Conservation (phyloP, 2,888 invertebrate genomes). For the Coleophora flavipennella region DNA sequence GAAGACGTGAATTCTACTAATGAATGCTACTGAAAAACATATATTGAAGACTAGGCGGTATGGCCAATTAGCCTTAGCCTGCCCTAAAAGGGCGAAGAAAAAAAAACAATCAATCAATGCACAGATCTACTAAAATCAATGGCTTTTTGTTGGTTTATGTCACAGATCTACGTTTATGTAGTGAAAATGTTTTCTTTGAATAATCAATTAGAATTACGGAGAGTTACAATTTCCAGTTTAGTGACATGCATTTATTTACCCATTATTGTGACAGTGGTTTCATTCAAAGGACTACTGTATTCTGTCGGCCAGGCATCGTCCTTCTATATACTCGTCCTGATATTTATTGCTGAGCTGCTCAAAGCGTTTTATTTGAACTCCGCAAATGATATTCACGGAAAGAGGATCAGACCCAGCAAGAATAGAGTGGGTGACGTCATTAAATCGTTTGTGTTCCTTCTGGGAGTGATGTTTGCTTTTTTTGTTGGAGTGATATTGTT, state of each 20-base stretch:
- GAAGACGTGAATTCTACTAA: too few species aligned
- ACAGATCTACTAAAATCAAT: too few species aligned
- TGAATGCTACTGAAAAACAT: too few species aligned
- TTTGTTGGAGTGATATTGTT: conserved; percentile 76
- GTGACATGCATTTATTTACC: conserved; percentile 77
- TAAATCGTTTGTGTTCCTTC: conserved; percentile 58
- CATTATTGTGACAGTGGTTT: conserved; percentile 68
- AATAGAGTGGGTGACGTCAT: conserved; percentile 60
- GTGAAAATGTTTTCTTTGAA: conserved; percentile 47
- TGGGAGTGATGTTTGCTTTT: conserved; percentile 63
- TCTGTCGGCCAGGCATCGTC: conserved; percentile 72
- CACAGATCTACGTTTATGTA: too few species aligned
- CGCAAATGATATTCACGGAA: conserved; percentile 41
- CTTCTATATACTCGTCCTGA: conserved; percentile 50
- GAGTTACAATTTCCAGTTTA: conserved; percentile 63
- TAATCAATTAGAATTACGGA: conserved; percentile 51
- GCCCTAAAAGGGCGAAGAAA: too few species aligned
- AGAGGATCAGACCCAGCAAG: conserved; percentile 47
- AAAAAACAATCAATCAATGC: too few species aligned
- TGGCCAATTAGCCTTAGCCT: too few species aligned
- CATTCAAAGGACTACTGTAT: conserved; percentile 72
- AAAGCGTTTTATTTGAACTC: conserved; percentile 63
- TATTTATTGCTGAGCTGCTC: conserved; percentile 66
- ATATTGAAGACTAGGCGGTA: too few species aligned
- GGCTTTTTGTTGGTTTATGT: too few species aligned